Evolutionary conservation across 92 coral and sea anemone genomes (phyloP).

Genomic region (Parazoanthus swiftii): DNA sequence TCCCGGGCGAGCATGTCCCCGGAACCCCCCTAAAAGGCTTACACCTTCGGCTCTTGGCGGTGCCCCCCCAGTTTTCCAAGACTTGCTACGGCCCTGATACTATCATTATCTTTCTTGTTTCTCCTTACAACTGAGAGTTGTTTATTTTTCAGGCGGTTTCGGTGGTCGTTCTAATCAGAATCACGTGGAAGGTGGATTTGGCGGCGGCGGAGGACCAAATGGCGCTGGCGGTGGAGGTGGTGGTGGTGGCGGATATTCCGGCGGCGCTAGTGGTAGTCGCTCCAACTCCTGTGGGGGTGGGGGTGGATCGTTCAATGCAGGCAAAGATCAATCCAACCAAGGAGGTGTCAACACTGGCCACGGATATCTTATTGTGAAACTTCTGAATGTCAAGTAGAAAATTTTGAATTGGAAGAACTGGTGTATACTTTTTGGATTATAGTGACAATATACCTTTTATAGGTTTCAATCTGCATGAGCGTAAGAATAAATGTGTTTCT

Average conservation of each 20-base stretch:
- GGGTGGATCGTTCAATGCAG: constrained; percentile 80
- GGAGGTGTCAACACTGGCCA: constrained; percentile 72
- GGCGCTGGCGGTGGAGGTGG: constrained; percentile 96
- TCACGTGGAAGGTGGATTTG: constrained; percentile 84
- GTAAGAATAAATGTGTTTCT: too few species aligned
- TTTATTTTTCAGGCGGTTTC: constrained; percentile 55
- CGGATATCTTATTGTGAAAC: constrained; percentile 73
- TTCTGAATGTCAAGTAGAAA: constrained; percentile 62
- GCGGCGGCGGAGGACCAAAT: constrained; percentile 94
- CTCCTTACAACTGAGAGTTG: background rate
- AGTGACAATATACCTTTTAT: background rate
- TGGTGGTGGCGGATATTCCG: constrained; percentile 93
- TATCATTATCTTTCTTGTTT: background rate
- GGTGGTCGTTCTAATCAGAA: constrained; percentile 90
- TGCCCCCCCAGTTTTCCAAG: too few species aligned
- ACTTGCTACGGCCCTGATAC: too few species aligned
- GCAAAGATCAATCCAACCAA: constrained; percentile 75
- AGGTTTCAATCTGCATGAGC: background rate
- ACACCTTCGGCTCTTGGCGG: too few species aligned
- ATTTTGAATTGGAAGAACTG: too few species aligned
- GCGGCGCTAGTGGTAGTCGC: constrained; percentile 93
- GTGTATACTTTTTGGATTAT: background rate
- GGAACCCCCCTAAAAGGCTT: too few species aligned
- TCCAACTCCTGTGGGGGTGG: constrained; percentile 97
- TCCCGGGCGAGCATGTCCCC: too few species aligned